Percentiles rank a stretch among this genome's conserved stretches.
Conservation (phyloP, 92 coral and sea anemone genomes). For the Diadumene lineata region DNA sequence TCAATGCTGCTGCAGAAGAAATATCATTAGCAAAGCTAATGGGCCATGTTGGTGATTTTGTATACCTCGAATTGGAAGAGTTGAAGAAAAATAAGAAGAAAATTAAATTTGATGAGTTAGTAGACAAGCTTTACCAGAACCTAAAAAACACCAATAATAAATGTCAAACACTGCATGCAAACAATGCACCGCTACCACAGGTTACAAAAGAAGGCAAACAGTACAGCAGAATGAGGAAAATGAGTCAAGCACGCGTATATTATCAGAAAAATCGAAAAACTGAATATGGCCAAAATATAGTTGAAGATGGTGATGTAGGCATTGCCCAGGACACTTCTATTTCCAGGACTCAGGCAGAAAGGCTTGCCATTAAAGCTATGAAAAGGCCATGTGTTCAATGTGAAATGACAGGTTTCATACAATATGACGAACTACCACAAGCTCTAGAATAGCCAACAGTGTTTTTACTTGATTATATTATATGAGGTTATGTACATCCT, state of each 20-base stretch:
- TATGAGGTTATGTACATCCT: no score
- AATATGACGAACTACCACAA: no score
- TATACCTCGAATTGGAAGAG: conserved; percentile 48
- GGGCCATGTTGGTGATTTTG: conserved; percentile 73
- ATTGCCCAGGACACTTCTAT: conserved; percentile 34
- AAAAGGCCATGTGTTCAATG: no score
- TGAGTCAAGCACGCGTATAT: conserved; percentile 52
- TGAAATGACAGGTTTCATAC: no score
- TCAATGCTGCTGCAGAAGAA: conserved; percentile 79
- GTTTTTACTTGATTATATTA: no score
- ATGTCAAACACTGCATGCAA: conserved; percentile 61
- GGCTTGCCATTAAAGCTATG: conserved; percentile 48
- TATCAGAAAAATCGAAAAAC: conserved; percentile 1
- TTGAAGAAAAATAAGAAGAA: conserved; percentile 19
- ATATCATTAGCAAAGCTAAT: conserved; percentile 82
- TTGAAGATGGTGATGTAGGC: neutral
- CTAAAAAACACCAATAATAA: conserved; percentile 61
- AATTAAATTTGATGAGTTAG: conserved; percentile 59
- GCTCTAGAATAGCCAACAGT: no score
- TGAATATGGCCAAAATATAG: neutral
- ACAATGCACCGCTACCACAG: conserved; percentile 41
- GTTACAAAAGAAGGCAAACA: conserved; percentile 56
- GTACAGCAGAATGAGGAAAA: conserved; percentile 45
- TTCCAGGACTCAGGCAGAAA: conserved; percentile 41
- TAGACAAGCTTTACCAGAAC: conserved; percentile 51